Base-by-base conservation (phyloP, 2,888 invertebrate genomes). In the Prosopocoilus inquinatus region DNA sequence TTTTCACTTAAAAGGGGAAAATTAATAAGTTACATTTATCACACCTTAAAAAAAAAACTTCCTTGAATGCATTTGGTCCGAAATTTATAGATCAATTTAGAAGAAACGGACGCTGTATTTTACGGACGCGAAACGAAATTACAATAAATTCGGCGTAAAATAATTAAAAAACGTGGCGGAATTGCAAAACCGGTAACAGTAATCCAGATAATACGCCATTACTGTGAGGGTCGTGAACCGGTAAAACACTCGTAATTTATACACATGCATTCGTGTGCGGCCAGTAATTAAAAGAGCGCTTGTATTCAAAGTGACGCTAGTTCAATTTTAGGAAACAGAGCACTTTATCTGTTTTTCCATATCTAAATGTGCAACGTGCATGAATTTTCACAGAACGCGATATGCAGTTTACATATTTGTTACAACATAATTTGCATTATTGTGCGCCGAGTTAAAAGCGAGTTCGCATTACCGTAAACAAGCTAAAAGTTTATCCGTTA, bases 191-290 rank as follows among this genome's bases (percentile, higher is more conserved):
- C 41, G 41, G 41, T 15, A n/a, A 41, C 41, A 16, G 12, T 16
- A 16, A 41, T 41, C 41, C 41, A 41, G 41, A 41, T 41, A 41
- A 41, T 41, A 41, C 41, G 15, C 41, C 41, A 41, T 41, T 41
- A 41, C 41, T 9, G 16, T 3, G 15, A 15, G 36, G 41, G 41
- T 41, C 41, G 41, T 41, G 41, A 15, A 41, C 41, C 41, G 41
- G 41, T 41, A 41, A 41, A 41, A 41, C 41, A 12, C 41, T 8
- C 15, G 16, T 15, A 15, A 15, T 41, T 15, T 41, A 41, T 16
- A 41, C 41, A 41, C 16, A 16, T 16, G 16, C 41, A 11, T 3
- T 41, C 41, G 41, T 41, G 16, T 16, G 41, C 41, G 41, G 16
- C 41, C 15, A 13, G 41, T 41, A 41, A 41, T 41, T 41, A 41